Percentiles rank a stretch among this genome's conserved stretches.
These are phyloP conservation scores for Chaenodraco wilsoni DNA, from an alignment of 2,797 vertebrate species.

Conservation along the genomic window DNA sequence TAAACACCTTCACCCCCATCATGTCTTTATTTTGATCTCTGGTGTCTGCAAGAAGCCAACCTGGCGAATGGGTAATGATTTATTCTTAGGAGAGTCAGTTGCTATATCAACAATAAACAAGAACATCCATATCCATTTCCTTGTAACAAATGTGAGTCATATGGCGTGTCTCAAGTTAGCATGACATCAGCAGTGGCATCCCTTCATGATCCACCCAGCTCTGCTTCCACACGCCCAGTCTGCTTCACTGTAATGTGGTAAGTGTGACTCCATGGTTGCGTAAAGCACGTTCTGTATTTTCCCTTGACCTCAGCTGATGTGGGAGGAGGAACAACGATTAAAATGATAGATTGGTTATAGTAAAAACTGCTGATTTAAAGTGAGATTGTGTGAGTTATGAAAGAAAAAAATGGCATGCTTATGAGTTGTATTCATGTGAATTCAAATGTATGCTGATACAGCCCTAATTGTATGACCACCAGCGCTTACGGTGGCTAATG, in stretches of 20 bases:
- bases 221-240: background rate
- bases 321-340: background rate
- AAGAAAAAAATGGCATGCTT: background rate
- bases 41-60: slow-evolving; percentile 8
- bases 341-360: slow-evolving; percentile 9
- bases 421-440: background rate
- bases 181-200: slow-evolving; percentile 25
- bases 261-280: background rate
- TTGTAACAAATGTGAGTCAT: slow-evolving; percentile 50
- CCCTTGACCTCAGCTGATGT: slow-evolving; percentile 33
- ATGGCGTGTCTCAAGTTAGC: slow-evolving; percentile 40
- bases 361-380: background rate
- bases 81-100: slow-evolving; percentile 39
- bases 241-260: slow-evolving; percentile 17
- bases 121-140: background rate
- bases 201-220: background rate
- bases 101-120: slow-evolving; percentile 52
- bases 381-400: background rate
- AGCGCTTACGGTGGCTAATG: no score
- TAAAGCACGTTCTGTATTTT: background rate
- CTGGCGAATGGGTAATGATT: background rate
- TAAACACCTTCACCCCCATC: background rate
- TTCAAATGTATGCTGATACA: background rate
- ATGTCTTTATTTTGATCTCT: slow-evolving; percentile 39
- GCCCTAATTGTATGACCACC: background rate